Percentiles rank a stretch among this genome's conserved stretches.
Evolutionary conservation across 2,797 vertebrate genomes (phyloP).

Genomic region (Amniataba percoides): DNA sequence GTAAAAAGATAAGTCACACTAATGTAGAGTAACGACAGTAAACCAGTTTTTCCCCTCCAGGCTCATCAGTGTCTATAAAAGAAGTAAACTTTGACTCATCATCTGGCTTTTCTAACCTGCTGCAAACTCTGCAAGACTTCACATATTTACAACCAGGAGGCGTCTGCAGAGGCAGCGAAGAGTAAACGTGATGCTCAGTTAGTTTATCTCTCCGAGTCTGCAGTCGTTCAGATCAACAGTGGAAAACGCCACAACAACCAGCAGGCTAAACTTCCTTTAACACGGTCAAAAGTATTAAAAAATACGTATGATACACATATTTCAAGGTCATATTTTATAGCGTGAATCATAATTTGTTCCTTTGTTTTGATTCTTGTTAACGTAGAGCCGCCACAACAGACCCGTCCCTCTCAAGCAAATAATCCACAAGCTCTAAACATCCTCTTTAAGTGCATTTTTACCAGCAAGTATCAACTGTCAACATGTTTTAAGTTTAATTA

Average conservation of each 20-base stretch:
- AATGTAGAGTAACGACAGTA: not conserved
- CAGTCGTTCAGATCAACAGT: not conserved
- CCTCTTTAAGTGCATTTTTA: too few species aligned
- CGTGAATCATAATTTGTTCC: too few species aligned
- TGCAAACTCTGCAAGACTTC: constrained; percentile 41
- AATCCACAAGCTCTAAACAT: too few species aligned
- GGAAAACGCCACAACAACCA: not conserved
- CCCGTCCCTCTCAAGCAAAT: too few species aligned
- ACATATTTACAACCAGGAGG: constrained; percentile 8
- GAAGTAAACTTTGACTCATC: constrained; percentile 34
- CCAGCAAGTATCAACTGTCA: too few species aligned
- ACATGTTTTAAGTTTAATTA: too few species aligned
- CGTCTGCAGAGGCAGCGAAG: not conserved
- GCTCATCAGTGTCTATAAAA: not conserved
- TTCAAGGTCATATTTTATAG: too few species aligned
- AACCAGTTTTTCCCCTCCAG: not conserved
- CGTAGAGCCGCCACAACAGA: too few species aligned
- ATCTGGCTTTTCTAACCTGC: not conserved
- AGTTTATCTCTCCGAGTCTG: constrained; percentile 6
- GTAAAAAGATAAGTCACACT: not conserved
- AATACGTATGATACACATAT: too few species aligned
- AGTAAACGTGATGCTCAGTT: not conserved
- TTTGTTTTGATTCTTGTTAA: too few species aligned
- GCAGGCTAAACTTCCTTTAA: not conserved
- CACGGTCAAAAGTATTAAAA: too few species aligned